Evolutionary conservation across 2,888 invertebrate species (phyloP), one percentile per base, ranked within the genome.

Genomic region (Caenorhabditis zanzibari): DNA sequence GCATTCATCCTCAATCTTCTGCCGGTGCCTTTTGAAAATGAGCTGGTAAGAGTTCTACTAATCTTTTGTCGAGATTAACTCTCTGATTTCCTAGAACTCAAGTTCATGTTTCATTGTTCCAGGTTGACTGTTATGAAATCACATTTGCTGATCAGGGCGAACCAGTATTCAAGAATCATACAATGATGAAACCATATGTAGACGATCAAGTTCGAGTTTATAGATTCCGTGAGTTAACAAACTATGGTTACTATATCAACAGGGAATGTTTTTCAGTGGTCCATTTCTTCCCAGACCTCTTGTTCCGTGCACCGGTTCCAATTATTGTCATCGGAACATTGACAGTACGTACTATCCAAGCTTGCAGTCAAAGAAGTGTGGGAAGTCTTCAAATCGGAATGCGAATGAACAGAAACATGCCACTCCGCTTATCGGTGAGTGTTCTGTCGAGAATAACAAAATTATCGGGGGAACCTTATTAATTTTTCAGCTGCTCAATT

Each of bases 241-340:
- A 12, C 1, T 24, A 24, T 26, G 2, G 12, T 54, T n/a, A n/a
- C n/a, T n/a, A n/a, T n/a, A n/a, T n/a, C n/a, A 54, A 10, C 10
- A 38, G 32, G 32, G 32, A 32, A 2, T 44, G 14, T n/a, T 22
- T 88, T 90, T 74, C 77, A 90, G 90, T 91, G 54, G 90, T 91
- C 4, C 92, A 91, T 66, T 86, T 92, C 63, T 86, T 92, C 71
- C 92, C 92, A 9, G 92, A 92, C 69, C 80, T 92, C 4, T 58
- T 92, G 38, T 92, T 92, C 81, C 91, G 92, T 5, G 92, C 92
- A 1, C 92, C 92, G 4, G 81, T 87, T 1, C 92, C 92, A 12
- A 90, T 92, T 69, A 77, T 92, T 35, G 73, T 89, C 24, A 91
- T 92, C 35, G 90, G 90, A 52, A 75, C 89, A 56, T 75, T 92